Evolutionary conservation across 2,888 invertebrate species (phyloP).

Genomic region (Aethes cnicana): DNA sequence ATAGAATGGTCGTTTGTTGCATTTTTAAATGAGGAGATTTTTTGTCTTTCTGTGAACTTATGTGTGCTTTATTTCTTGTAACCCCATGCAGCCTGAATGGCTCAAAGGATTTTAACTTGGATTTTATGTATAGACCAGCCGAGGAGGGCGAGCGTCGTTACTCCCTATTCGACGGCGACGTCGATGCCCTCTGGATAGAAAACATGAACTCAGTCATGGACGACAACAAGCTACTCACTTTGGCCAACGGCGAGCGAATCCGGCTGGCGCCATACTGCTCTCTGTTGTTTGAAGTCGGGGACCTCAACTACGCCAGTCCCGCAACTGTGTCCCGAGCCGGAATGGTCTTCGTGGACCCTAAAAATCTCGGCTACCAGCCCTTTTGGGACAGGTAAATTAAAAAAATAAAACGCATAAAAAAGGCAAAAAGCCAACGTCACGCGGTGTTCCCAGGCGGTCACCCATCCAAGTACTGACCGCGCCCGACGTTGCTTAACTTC

Average conservation of each 20-base stretch:
- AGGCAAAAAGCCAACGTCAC: constrained; percentile 40
- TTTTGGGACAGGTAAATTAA: constrained; percentile 86
- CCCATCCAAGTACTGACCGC: constrained; percentile 45
- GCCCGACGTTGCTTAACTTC: constrained; percentile 46
- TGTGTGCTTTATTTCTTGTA: too few species aligned
- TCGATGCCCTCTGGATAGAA: constrained; percentile 97
- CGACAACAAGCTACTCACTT: constrained; percentile 93
- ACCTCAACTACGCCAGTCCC: constrained; percentile 94
- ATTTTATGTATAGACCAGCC: constrained; percentile 84
- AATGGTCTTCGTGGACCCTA: constrained; percentile 97
- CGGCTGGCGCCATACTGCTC: constrained; percentile 91
- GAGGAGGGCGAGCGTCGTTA: constrained; percentile 89
- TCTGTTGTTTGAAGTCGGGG: constrained; percentile 94
- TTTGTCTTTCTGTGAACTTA: too few species aligned
- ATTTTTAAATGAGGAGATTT: too few species aligned
- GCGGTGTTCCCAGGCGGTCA: constrained; percentile 46
- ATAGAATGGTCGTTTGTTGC: too few species aligned
- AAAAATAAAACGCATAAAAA: constrained; percentile 30
- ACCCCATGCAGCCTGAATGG: too few species aligned
- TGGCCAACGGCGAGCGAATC: constrained; percentile 95
- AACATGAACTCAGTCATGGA: constrained; percentile 99
- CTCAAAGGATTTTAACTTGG: too few species aligned
- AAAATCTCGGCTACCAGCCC: constrained; percentile 92
- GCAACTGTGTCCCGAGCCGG: constrained; percentile 96
- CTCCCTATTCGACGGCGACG: constrained; percentile 96